Evolutionary conservation across 2,888 invertebrate genomes (phyloP), one percentile per base, ranked within the genome.

Genomic region (Fragum whitleyi): DNA sequence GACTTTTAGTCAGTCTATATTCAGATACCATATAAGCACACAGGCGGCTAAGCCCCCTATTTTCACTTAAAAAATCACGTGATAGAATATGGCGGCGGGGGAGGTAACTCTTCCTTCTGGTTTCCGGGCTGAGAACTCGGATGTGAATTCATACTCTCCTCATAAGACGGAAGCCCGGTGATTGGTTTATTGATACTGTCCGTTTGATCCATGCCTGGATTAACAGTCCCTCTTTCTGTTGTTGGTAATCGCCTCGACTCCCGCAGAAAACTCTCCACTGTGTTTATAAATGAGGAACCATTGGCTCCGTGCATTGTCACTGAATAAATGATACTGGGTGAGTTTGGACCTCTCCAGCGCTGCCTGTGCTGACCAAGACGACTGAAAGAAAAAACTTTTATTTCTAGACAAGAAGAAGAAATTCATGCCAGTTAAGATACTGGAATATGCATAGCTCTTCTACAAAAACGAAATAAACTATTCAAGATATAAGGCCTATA

Each of bases 111-210:
- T 32, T 62, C 21, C 19, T 62, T 62, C 62, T 11, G 19, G 5
- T 7, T 19, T 26, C 16, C 59, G 9, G 32, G 62, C 14, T 19
- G 3, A 19, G 36, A 19, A 36, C 19, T 2, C 19, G 32, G 62
- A 36, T 19, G 3, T 36, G 36, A 19, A 36, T 19, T 2, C 19
- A 62, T n/a, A 32, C 62, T 36, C 23, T 62, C 62, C 62, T 62
- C 62, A 32, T 62, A 62, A 6, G 62, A 62, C 62, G 62, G 62
- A 36, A 62, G 62, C 19, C 62, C 62, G 6, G 62, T 62, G 7
- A 62, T 32, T 36, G 16, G 14, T 62, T 62, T 62, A 32, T 32
- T 16, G 11, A 28, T 36, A 16, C 29, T 36, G n/a, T 62, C 36
- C 36, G 32, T 32, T 36, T 36, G 62, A 32, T 32, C 62, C 21